A percentile compares a stretch with the other conserved stretches of the same genome.
These are phyloP conservation scores for Circaetus gallicus DNA, from an alignment of 2,113 vertebrate genomes.

Conservation along the genomic window DNA sequence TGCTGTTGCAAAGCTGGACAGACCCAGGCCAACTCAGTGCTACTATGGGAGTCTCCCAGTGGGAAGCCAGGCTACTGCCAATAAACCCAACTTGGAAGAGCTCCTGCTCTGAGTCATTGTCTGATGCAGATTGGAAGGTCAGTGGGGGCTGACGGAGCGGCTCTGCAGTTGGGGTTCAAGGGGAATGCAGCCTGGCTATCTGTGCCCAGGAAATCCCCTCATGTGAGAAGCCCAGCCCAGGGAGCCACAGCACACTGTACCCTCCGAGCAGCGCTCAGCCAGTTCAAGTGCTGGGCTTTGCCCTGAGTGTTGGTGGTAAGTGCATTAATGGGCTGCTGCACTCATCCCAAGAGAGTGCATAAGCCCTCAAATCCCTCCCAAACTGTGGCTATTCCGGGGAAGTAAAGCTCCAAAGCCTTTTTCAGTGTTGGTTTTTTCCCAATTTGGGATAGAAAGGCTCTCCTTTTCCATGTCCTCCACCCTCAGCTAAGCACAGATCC, in stretches of 20 bases:
- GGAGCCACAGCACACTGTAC: rapidly evolving
- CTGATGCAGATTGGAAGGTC: neutral
- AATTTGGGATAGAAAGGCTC: neutral
- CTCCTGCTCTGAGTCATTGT: neutral
- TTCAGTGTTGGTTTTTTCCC: neutral
- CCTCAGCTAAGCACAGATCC: neutral
- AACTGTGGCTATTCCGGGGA: rapidly evolving
- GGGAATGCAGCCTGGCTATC: neutral
- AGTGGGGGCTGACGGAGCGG: rapidly evolving
- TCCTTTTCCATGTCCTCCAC: neutral
- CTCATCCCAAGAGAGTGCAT: neutral
- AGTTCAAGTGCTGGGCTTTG: neutral
- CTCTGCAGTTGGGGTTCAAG: neutral
- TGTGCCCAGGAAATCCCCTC: neutral
- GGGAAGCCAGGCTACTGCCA: neutral
- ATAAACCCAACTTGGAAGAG: neutral
- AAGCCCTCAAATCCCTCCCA: neutral
- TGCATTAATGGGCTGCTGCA: neutral
- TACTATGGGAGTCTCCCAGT: neutral
- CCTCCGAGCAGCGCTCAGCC: rapidly evolving
- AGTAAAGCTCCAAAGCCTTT: neutral
- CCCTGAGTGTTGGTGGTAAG: neutral
- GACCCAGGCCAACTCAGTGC: neutral
- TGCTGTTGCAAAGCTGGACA: neutral
- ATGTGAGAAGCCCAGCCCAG: neutral